phyloP scores from a whole-genome alignment of 2,888 invertebrate genomes.

The Oscheius onirici region DNA sequence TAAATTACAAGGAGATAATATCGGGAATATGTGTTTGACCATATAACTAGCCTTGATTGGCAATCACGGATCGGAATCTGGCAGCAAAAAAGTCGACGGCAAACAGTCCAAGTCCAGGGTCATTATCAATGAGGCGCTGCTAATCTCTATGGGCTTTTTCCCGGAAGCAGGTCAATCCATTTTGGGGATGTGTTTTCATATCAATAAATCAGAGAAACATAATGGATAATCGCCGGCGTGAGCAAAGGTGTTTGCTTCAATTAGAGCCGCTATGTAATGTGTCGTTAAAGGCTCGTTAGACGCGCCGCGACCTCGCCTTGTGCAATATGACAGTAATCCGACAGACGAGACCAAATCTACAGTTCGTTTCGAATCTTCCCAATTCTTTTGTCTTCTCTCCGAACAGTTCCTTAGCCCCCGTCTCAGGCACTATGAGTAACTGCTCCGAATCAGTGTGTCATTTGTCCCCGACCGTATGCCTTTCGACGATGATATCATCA shows the following conservation, averaged over 20 bases:
- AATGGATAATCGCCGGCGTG: constrained; percentile 16
- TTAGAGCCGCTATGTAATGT: constrained; percentile 30
- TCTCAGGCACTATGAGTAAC: too few species aligned
- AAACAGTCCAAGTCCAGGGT: constrained; percentile 22
- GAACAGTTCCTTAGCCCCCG: too few species aligned
- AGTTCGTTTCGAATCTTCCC: background rate
- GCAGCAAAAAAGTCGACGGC: background rate
- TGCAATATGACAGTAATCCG: constrained; percentile 18
- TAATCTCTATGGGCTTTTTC: constrained; percentile 8
- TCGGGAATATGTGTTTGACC: background rate
- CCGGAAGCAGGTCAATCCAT: constrained; percentile 1
- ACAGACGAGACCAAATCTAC: constrained; percentile 25
- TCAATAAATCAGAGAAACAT: constrained; percentile 10
- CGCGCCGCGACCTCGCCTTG: constrained; percentile 2
- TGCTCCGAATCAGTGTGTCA: too few species aligned
- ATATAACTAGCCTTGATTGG: constrained; percentile 27
- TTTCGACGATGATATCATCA: too few species aligned
- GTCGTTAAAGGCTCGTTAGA: constrained; percentile 28
- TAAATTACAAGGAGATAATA: constrained; percentile 24
- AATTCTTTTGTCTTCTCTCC: too few species aligned
- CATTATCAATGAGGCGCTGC: constrained; percentile 29
- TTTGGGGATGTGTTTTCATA: background rate
- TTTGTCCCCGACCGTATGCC: too few species aligned
- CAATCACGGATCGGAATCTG: constrained; percentile 16
- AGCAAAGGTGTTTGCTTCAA: constrained; percentile 31